These are phyloP conservation scores for Leptogaster cylindrica DNA, from an alignment of 2,888 invertebrate genomes.

Conservation along the genomic window DNA sequence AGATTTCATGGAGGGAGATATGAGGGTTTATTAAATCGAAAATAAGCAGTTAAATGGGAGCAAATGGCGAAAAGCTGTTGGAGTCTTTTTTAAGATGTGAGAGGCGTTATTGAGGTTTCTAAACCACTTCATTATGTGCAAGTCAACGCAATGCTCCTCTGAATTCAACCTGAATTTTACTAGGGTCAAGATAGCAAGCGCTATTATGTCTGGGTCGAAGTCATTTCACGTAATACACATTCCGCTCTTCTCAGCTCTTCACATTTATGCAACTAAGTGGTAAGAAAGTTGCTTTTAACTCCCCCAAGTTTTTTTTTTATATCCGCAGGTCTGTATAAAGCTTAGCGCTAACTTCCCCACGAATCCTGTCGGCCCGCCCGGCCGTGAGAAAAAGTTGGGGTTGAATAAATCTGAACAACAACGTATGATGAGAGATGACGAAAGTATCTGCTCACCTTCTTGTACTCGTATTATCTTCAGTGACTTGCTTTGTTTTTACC, in stretches of 20 bases:
- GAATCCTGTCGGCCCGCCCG: not conserved
- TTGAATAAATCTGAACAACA: slow-evolving; percentile 19
- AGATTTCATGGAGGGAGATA: slow-evolving; percentile 5
- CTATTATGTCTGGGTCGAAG: slow-evolving; percentile 37
- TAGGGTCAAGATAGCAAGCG: slow-evolving; percentile 30
- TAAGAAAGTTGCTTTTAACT: slow-evolving; percentile 17
- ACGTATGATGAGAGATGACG: not conserved
- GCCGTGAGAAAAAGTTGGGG: slow-evolving; percentile 2
- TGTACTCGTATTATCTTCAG: slow-evolving; percentile 27
- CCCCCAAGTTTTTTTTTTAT: not conserved
- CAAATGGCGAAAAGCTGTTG: too few relatives aligned
- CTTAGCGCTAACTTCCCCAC: slow-evolving; percentile 7
- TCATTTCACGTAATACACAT: slow-evolving; percentile 30
- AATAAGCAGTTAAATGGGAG: slow-evolving; percentile 10
- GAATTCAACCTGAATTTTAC: slow-evolving; percentile 38
- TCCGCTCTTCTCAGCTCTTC: slow-evolving; percentile 14
- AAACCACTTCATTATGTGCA: slow-evolving; percentile 30
- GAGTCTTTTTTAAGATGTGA: slow-evolving; percentile 17
- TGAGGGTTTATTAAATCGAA: slow-evolving; percentile 23
- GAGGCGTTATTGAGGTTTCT: slow-evolving; percentile 23
- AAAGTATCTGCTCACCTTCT: slow-evolving; percentile 18
- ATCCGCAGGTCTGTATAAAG: slow-evolving; percentile 7
- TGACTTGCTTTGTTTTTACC: slow-evolving; percentile 27
- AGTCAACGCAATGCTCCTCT: slow-evolving; percentile 12
- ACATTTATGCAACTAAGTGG: slow-evolving; percentile 39